These are phyloP conservation scores for Takifugu ocellatus DNA, from an alignment of 2,797 vertebrate genomes.

Conservation along the genomic window DNA sequence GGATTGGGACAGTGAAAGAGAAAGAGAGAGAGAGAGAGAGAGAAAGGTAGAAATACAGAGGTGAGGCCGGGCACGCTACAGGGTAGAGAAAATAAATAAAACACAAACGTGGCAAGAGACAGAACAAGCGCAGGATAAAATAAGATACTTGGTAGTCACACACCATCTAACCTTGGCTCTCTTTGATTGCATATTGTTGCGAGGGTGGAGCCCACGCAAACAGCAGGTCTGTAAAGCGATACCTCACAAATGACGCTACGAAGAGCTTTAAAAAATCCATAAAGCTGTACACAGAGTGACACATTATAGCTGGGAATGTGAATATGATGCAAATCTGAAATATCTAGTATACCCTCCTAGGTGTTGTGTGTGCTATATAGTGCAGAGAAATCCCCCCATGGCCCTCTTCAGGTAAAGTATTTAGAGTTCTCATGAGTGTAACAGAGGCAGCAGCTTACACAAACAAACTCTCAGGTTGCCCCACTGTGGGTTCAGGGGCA, in stretches of 20 bases:
- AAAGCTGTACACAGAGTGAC: conserved; percentile 5
- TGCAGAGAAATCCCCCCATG: conserved; percentile 29
- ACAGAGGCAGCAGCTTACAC: conserved; percentile 35
- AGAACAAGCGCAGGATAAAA: conserved; percentile 20
- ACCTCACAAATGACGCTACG: conserved; percentile 27
- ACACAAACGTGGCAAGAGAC: conserved; percentile 11
- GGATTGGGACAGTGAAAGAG: background rate
- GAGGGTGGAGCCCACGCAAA: conserved; percentile 12
- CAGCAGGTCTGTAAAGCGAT: conserved; percentile 23
- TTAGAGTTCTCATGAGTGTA: conserved; percentile 44
- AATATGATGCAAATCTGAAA: conserved; percentile 27
- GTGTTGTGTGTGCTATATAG: conserved; percentile 14
- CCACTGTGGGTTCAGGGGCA: conserved; percentile 38
- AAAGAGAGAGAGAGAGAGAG: background rate
- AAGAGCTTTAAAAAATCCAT: conserved; percentile 31
- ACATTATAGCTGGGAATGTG: conserved; percentile 2
- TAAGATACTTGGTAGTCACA: conserved; percentile 15
- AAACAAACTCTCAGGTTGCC: conserved; percentile 57
- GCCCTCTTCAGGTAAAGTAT: conserved; percentile 52
- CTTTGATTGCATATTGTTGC: conserved; percentile 29
- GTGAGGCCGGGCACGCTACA: conserved; percentile 3
- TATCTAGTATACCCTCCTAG: conserved; percentile 23
- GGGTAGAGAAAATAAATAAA: conserved; percentile 23
- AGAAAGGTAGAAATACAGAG: background rate
- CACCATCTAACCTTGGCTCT: conserved; percentile 22